Evolutionary conservation across 1,140 invertebrate species (phyloP).

Genomic region (Thaumatotibia leucotreta): DNA sequence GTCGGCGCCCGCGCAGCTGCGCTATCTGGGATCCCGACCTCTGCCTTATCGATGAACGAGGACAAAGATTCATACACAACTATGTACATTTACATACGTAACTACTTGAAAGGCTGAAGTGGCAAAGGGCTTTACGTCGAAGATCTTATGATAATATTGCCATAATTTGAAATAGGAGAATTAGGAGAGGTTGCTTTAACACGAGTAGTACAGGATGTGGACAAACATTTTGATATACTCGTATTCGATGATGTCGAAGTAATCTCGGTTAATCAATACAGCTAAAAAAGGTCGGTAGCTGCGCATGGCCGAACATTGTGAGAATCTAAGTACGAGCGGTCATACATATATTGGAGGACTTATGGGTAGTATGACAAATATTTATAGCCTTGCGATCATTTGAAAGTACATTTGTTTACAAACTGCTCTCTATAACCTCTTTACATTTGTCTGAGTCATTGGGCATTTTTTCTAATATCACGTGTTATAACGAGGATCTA

Average conservation of each 20-base stretch:
- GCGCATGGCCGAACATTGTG: too few species aligned
- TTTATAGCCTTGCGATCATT: too few species aligned
- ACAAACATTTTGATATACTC: too few species aligned
- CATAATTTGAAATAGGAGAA: too few species aligned
- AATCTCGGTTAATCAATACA: too few species aligned
- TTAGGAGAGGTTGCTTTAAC: too few species aligned
- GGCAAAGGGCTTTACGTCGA: neutral
- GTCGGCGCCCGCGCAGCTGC: neutral
- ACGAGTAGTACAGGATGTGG: too few species aligned
- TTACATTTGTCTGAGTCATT: slow-evolving; percentile 24
- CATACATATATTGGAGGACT: too few species aligned
- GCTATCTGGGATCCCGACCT: neutral
- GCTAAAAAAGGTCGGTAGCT: too few species aligned
- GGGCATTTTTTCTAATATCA: slow-evolving; percentile 4
- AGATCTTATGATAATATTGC: too few species aligned
- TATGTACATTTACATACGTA: neutral
- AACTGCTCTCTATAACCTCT: slow-evolving; percentile 29
- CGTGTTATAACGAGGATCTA: neutral
- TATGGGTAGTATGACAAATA: neutral
- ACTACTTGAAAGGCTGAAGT: neutral
- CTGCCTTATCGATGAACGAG: neutral
- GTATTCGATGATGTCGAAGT: too few species aligned
- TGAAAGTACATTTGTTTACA: neutral
- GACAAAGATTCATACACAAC: neutral
- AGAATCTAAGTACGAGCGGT: too few species aligned